Conservation (phyloP, 1,140 invertebrate species). For the Drosophila miranda region DNA sequence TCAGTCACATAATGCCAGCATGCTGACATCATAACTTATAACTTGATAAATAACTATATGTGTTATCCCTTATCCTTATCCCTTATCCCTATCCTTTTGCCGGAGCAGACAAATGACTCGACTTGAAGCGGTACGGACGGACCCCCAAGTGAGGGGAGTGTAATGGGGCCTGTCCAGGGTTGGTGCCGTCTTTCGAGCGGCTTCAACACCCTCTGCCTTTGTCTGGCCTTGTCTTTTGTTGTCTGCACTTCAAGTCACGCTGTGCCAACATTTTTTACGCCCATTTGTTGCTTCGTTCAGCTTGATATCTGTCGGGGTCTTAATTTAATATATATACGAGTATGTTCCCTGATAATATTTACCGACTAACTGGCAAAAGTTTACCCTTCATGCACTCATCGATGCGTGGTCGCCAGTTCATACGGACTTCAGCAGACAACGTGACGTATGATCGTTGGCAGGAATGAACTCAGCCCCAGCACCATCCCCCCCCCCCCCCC, state of each 20-base stretch:
- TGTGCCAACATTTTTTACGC: conserved; percentile 20
- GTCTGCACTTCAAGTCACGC: conserved; percentile 16
- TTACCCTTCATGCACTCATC: conserved; percentile 11
- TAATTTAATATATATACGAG: conserved; percentile 4
- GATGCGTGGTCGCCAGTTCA: conserved; percentile 27
- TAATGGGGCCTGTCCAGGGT: no score
- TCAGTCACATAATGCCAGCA: conserved; percentile 75
- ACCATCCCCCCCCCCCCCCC: background rate
- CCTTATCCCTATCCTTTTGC: conserved; percentile 53
- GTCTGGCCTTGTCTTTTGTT: conserved; percentile 29
- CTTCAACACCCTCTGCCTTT: conserved; percentile 19
- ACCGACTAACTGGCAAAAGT: background rate
- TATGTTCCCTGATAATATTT: conserved; percentile 3
- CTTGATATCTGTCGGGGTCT: conserved; percentile 8
- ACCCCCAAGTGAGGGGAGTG: background rate
- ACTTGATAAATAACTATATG: conserved; percentile 77
- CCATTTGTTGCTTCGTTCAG: conserved; percentile 3
- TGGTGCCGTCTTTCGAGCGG: no score
- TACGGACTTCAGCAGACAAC: conserved; percentile 16
- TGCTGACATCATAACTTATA: conserved; percentile 81
- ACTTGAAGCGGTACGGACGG: conserved; percentile 39
- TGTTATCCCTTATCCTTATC: conserved; percentile 54
- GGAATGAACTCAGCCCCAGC: conserved; percentile 37
- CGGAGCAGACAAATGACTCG: conserved; percentile 71
- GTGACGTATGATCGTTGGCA: conserved; percentile 46